phyloP scores from a whole-genome alignment of 2,888 invertebrate species.

The Andrena camellia region DNA sequence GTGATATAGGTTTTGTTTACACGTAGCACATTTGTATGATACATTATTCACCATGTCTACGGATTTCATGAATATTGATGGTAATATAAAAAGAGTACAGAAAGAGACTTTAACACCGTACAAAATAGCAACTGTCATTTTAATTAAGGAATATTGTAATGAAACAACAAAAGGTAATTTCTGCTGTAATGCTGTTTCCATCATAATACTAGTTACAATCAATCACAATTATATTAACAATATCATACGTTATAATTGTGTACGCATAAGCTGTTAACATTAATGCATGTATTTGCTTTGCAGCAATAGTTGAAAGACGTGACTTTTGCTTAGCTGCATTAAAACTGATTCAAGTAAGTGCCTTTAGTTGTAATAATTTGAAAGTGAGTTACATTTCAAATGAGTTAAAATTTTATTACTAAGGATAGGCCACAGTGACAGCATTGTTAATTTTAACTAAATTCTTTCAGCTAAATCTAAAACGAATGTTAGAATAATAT shows the following conservation, averaged over 20 bases:
- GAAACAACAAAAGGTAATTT: constrained; percentile 86
- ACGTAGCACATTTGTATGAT: neutral
- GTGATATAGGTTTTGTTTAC: too few relatives aligned
- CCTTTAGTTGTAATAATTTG: neutral
- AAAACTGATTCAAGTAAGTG: constrained; percentile 90
- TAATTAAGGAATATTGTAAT: constrained; percentile 91
- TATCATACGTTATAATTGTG: neutral
- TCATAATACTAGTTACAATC: neutral
- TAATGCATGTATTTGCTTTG: constrained; percentile 73
- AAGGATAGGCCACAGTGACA: too few relatives aligned
- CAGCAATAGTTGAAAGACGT: constrained; percentile 87
- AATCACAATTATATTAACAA: neutral
- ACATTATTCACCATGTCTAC: constrained; percentile 79
- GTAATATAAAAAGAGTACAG: constrained; percentile 81
- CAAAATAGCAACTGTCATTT: constrained; percentile 91
- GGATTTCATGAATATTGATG: constrained; percentile 82
- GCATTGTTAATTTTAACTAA: too few relatives aligned
- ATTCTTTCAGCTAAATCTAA: too few relatives aligned
- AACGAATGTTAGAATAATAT: too few relatives aligned
- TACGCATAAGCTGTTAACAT: neutral
- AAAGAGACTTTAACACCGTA: constrained; percentile 91
- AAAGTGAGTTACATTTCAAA: neutral
- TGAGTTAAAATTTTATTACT: too few relatives aligned
- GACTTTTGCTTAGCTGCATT: constrained; percentile 93
- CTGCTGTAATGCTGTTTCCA: neutral